phyloP scores from a whole-genome alignment of 1,140 invertebrate species.

The Solenopsis fugax region DNA sequence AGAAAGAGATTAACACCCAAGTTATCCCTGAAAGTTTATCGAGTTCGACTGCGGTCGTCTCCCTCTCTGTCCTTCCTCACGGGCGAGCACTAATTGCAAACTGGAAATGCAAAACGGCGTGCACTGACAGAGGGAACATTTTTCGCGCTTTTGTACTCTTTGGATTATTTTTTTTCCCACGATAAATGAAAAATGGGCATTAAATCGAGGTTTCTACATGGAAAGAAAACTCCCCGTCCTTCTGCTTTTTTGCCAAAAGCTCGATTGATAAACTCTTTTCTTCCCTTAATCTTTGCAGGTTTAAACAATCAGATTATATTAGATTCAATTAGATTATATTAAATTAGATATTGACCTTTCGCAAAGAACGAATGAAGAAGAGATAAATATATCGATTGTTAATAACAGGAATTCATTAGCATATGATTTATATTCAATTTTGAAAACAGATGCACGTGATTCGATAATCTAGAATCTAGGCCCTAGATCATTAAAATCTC shows the following conservation, averaged over 20 bases:
- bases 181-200: not conserved
- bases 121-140: not conserved
- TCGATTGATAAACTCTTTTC: not conserved
- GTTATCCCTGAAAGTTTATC: slow-evolving; percentile 74
- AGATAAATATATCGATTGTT: not conserved
- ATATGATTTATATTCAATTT: not conserved
- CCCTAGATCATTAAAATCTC: not conserved
- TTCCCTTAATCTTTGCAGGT: not conserved
- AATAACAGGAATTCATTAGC: not conserved
- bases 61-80: slow-evolving; percentile 44
- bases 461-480: not conserved
- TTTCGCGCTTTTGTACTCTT: not conserved
- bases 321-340: not conserved
- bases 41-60: slow-evolving; percentile 53
- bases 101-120: slow-evolving; percentile 7
- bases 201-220: not conserved
- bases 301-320: not conserved
- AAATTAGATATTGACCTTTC: not conserved
- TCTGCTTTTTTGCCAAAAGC: not conserved
- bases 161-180: not conserved
- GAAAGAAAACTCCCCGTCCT: not conserved
- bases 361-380: not conserved
- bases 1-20: slow-evolving; percentile 33
- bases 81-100: slow-evolving; percentile 20
- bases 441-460: not conserved